Evolutionary conservation across 2,113 vertebrate genomes (phyloP).

Genomic region (Alosa alosa): DNA sequence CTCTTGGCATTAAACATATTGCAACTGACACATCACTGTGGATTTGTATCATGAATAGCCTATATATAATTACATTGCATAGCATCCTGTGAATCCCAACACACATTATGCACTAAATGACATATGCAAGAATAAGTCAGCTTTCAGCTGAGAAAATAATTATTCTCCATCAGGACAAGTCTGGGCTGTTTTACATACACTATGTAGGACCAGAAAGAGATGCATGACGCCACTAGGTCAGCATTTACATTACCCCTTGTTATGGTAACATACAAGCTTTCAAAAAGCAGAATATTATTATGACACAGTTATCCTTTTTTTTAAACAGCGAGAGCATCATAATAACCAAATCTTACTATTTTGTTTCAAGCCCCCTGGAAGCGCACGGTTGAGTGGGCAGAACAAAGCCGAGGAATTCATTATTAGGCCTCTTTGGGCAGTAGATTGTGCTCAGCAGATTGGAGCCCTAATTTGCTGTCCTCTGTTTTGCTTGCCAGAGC

Average conservation of each 20-base stretch:
- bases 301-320: slow-evolving; percentile 34
- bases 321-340: slow-evolving; percentile 43
- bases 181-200: not conserved
- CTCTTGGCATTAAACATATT: no score
- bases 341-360: slow-evolving; percentile 54
- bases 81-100: no score
- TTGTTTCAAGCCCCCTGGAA: slow-evolving; percentile 49
- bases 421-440: slow-evolving; percentile 45
- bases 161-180: not conserved
- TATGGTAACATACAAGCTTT: slow-evolving; percentile 39
- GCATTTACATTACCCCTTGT: slow-evolving; percentile 29
- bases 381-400: slow-evolving; percentile 44
- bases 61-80: no score
- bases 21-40: no score
- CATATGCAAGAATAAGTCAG: no score
- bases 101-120: no score
- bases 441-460: slow-evolving; percentile 35
- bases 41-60: no score
- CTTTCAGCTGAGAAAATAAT: not conserved
- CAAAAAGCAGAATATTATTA: slow-evolving; percentile 35
- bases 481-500: slow-evolving; percentile 35
- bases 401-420: slow-evolving; percentile 59
- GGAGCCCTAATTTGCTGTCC: slow-evolving; percentile 41
- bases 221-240: not conserved
- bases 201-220: not conserved